Evolutionary conservation across 2,113 vertebrate species (phyloP).

Genomic region (Chrysemys picta): DNA sequence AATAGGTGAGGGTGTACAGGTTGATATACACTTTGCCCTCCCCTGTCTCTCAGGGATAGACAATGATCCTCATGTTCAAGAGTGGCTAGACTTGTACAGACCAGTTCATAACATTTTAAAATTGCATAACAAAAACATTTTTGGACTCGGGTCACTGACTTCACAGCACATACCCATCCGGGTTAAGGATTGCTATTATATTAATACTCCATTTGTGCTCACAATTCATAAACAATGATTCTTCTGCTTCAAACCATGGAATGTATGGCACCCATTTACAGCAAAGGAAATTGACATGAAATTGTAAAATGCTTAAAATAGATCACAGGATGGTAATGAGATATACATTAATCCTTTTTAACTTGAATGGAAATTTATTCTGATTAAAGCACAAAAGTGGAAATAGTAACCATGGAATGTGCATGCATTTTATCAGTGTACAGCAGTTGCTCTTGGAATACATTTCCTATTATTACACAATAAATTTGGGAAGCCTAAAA

Average conservation of each 20-base stretch:
- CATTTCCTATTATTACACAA: slow-evolving; percentile 41
- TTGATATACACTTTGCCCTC: too few relatives aligned
- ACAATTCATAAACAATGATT: neutral
- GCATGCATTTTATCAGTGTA: slow-evolving; percentile 30
- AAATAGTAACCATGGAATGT: slow-evolving; percentile 4
- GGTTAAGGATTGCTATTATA: neutral
- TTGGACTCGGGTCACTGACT: neutral
- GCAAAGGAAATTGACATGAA: slow-evolving; percentile 3
- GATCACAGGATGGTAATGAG: slow-evolving; percentile 41
- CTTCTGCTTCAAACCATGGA: neutral
- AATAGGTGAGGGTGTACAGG: neutral
- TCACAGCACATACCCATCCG: neutral
- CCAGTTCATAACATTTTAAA: neutral
- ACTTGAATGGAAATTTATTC: slow-evolving; percentile 26
- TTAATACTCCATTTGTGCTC: neutral
- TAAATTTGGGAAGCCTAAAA: slow-evolving; percentile 41
- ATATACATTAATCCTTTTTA: slow-evolving; percentile 37
- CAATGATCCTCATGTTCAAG: neutral
- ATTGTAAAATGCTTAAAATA: slow-evolving; percentile 20
- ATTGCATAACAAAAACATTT: neutral
- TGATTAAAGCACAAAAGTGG: neutral
- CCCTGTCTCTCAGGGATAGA: neutral
- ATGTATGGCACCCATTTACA: slow-evolving; percentile 28
- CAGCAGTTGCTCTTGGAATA: slow-evolving; percentile 24
- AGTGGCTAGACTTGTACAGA: neutral